A percentile compares a stretch with the other conserved stretches of the same genome.
Conservation (phyloP, 2,888 invertebrate species). For the Nudaria mundana region DNA sequence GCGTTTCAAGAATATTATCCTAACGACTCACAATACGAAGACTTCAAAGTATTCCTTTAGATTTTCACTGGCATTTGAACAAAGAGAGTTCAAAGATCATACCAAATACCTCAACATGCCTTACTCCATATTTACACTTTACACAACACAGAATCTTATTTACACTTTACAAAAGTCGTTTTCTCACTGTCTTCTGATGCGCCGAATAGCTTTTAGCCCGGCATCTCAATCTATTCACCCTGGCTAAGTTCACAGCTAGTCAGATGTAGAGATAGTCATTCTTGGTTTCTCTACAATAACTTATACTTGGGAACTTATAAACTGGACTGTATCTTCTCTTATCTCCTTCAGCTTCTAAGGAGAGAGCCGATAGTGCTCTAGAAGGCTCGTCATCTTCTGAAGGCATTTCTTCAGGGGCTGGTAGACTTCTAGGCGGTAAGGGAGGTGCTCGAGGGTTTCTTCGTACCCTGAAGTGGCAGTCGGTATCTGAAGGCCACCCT, state of each 20-base stretch:
- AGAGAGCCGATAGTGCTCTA: conserved; percentile 68
- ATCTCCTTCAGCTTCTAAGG: conserved; percentile 65
- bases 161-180: conserved; percentile 60
- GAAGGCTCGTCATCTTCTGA: conserved; percentile 60
- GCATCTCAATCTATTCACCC: conserved; percentile 35
- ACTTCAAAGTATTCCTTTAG: neutral
- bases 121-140: conserved; percentile 58
- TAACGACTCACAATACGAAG: neutral
- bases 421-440: conserved; percentile 83
- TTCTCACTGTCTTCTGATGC: conserved; percentile 44
- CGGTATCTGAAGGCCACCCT: conserved; percentile 84
- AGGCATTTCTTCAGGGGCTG: conserved; percentile 48
- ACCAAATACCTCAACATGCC: conserved; percentile 38
- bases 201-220: conserved; percentile 34
- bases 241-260: conserved; percentile 48
- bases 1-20: neutral
- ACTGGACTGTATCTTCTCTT: conserved; percentile 71
- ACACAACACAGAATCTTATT: conserved; percentile 49
- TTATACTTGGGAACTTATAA: conserved; percentile 75
- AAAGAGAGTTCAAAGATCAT: conserved; percentile 35
- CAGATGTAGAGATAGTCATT: conserved; percentile 76
- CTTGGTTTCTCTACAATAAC: conserved; percentile 69
- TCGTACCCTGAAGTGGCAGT: conserved; percentile 91
- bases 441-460: conserved; percentile 91
- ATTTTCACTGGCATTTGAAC: conserved; percentile 7